These are phyloP conservation scores for Seira sanloemensis DNA, from an alignment of 2,888 invertebrate genomes.

Conservation along the genomic window DNA sequence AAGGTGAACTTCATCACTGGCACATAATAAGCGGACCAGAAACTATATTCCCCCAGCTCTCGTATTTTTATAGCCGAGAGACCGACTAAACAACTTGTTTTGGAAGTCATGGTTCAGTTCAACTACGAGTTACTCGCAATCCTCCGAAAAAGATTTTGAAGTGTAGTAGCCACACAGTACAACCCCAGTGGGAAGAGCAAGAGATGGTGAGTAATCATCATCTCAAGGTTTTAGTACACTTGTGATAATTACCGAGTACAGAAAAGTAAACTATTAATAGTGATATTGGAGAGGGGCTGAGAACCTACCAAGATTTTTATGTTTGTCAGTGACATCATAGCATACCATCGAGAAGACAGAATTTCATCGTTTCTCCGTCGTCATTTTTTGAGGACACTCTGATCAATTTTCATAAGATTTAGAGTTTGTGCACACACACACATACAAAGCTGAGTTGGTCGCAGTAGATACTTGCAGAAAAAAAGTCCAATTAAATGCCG, in stretches of 20 bases:
- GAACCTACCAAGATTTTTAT: not conserved
- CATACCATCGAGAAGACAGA: too few relatives aligned
- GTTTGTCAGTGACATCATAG: not conserved
- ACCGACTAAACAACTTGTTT: conserved; percentile 35
- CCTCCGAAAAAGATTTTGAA: too few relatives aligned
- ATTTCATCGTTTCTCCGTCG: too few relatives aligned
- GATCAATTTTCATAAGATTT: too few relatives aligned
- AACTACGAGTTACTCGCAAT: not conserved
- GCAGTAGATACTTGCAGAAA: too few relatives aligned
- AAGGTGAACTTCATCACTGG: conserved; percentile 40
- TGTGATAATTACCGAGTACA: not conserved
- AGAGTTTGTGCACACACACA: too few relatives aligned
- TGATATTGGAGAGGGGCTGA: not conserved
- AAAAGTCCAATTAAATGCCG: not conserved
- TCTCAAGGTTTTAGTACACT: not conserved
- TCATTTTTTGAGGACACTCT: too few relatives aligned
- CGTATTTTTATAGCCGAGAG: not conserved
- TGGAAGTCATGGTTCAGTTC: conserved; percentile 53
- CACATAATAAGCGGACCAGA: conserved; percentile 52
- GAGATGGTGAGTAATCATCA: not conserved
- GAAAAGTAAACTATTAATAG: too few relatives aligned
- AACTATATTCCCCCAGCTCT: conserved; percentile 10
- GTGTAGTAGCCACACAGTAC: too few relatives aligned
- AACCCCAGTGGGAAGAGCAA: too few relatives aligned
- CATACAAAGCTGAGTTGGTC: too few relatives aligned